Evolutionary conservation across 2,797 vertebrate species (phyloP), one percentile per base, ranked within the genome.

Genomic region (Paramormyrops hopkinsi): DNA sequence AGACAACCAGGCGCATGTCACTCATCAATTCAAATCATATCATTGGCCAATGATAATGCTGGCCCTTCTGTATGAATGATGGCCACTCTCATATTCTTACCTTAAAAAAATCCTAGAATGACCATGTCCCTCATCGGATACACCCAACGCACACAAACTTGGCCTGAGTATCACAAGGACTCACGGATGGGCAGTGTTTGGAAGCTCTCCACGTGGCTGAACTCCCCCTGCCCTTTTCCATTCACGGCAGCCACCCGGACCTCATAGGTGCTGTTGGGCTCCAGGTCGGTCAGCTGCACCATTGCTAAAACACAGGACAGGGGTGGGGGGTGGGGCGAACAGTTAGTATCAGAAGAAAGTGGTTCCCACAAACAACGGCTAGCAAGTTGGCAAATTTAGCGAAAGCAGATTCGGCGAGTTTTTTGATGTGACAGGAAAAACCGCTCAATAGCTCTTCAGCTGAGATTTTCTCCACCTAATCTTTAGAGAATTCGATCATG

Each of bases 191-290:
- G 98, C 89, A 99, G 92, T 0, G 98, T 99, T 94, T 99, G 98
- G 94, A 99, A 99, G 92, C 95, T 96, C 94, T 99, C 97, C 0
- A 92, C 97, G 96, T 97, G 98, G 93, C 98, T 99, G 91, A 98
- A 99, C 90, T 98, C 98, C 54, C 98, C 98, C 96, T 97, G 97
- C 6, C 98, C 98, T 95, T 99, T 99, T 87, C 98, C 98, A 90
- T 99, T 99, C 91, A 99, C 97, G 6, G 98, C 98, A 11, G 98
- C 97, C 90, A 99, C 97, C 89, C 97, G 97, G 73, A 99, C 97
- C 95, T 99, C 98, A 0, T 99, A 99, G 0, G 98, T 99, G 0
- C 97, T 98, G 94, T 99, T 99, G 93, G 98, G 98, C 95, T 99
- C 98, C 94, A 99, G 94, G 90, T 96, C 97, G 73, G 95, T 97